Evolutionary conservation across 2,888 invertebrate genomes (phyloP).

Genomic region (Omphaloscelis lunosa): DNA sequence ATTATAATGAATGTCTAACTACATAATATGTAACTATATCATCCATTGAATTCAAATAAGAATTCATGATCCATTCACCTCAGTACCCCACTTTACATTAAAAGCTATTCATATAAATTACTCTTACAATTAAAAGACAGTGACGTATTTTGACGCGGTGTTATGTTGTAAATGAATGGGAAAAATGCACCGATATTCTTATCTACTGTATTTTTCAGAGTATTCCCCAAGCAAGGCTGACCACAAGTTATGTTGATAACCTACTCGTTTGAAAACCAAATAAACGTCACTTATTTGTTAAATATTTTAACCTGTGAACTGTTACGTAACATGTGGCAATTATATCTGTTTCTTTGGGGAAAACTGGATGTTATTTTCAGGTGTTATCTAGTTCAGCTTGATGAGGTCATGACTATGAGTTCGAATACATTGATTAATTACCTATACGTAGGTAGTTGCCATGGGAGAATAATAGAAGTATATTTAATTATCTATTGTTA

Average conservation of each 20-base stretch:
- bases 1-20: background rate
- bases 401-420: background rate
- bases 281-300: background rate
- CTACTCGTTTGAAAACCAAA: background rate
- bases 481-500: background rate
- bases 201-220: background rate
- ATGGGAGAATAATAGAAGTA: background rate
- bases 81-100: background rate
- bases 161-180: background rate
- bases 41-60: background rate
- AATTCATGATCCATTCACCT: background rate
- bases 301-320: background rate
- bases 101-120: background rate
- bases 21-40: no score
- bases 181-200: background rate
- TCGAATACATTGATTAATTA: background rate
- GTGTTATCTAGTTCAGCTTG: background rate
- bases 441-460: background rate
- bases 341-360: background rate
- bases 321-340: background rate
- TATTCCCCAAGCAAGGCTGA: background rate
- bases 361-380: background rate
- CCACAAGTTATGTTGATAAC: background rate
- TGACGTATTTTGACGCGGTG: constrained; percentile 1
- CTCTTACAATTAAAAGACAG: background rate